Evolutionary conservation across 2,113 vertebrate species (phyloP).

Genomic region (Sceloporus tristichus): DNA sequence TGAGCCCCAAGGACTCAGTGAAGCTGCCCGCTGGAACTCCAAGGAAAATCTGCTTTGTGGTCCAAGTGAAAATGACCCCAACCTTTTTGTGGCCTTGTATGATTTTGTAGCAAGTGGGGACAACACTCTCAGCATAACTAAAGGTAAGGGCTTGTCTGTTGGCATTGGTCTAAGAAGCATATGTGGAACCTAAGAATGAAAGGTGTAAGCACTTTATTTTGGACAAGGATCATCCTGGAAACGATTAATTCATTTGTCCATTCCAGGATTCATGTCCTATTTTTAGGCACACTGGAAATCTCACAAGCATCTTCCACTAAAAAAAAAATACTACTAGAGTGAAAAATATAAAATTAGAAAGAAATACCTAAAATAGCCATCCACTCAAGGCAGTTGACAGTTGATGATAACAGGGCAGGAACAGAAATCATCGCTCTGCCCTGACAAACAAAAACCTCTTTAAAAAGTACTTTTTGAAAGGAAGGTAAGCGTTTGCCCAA

Average conservation of each 20-base stretch:
- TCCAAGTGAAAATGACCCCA: constrained; percentile 97
- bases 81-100: constrained; percentile 98
- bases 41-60: constrained; percentile 97
- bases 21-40: constrained; percentile 99
- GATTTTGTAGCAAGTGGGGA: constrained; percentile 98
- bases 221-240: constrained; percentile 46
- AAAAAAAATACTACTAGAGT: neutral
- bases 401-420: too few relatives aligned
- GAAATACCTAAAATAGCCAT: neutral
- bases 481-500: too few relatives aligned
- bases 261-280: neutral
- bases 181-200: neutral
- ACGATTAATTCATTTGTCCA: neutral
- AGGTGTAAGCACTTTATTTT: neutral
- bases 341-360: neutral
- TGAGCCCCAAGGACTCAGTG: constrained; percentile 91
- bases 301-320: neutral
- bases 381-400: too few relatives aligned
- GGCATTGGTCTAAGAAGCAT: neutral
- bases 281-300: neutral
- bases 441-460: too few relatives aligned
- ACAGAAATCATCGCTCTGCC: too few relatives aligned
- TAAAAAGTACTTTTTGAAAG: too few relatives aligned
- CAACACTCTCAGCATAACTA: constrained; percentile 99
- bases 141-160: constrained; percentile 82